Conservation (phyloP, 2,888 invertebrate species). For the Strigamia crassipes region DNA sequence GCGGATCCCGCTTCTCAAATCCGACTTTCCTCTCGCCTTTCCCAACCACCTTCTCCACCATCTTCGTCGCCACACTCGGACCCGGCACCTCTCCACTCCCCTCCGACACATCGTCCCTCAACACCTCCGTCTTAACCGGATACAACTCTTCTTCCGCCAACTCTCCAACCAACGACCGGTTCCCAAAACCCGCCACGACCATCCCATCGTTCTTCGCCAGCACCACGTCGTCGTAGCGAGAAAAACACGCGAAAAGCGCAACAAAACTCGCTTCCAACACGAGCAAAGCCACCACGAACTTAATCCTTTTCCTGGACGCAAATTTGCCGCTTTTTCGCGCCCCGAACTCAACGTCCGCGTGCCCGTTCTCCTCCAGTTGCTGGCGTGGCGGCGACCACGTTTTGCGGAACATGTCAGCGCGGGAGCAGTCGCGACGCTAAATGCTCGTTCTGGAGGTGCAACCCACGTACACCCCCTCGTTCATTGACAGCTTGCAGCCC, state of each 20-base stretch:
- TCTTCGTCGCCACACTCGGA: neutral
- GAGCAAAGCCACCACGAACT: neutral
- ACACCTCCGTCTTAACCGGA: neutral
- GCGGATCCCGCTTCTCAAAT: neutral
- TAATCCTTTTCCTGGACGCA: neutral
- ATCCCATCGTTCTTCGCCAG: neutral
- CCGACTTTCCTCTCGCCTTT: neutral
- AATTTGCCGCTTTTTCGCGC: neutral
- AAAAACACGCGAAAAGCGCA: neutral
- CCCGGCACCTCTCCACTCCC: neutral
- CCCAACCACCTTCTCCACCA: neutral
- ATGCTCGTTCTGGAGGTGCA: neutral
- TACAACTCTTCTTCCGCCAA: neutral
- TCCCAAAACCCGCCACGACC: neutral
- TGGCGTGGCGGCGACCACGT: neutral
- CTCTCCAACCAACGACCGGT: neutral
- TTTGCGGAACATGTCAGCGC: neutral
- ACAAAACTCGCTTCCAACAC: neutral
- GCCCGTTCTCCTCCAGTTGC: neutral
- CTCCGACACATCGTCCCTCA: neutral
- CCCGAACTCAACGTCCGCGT: neutral
- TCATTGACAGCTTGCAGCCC: neutral
- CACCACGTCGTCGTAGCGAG: neutral
- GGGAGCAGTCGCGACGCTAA: neutral
- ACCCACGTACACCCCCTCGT: too few relatives aligned